Evolutionary conservation across 1,140 invertebrate species (phyloP).

Genomic region (Holotrichia oblita): DNA sequence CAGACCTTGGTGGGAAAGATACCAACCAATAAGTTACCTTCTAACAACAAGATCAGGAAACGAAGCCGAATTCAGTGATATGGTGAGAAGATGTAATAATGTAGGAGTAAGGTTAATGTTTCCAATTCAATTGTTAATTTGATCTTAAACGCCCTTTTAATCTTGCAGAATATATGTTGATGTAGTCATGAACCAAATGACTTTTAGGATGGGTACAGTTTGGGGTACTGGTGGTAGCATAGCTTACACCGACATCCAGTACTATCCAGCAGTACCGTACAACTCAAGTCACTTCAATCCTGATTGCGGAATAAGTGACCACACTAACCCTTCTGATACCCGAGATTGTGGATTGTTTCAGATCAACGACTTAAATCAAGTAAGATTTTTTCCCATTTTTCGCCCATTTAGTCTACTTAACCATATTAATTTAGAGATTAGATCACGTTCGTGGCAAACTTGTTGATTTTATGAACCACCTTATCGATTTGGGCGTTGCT

Average conservation of each 20-base stretch:
- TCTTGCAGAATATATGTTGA: conserved; percentile 83
- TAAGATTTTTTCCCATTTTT: background rate
- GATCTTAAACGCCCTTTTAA: background rate
- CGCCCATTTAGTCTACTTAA: background rate
- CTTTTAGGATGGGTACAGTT: too few species aligned
- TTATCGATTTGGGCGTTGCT: too few species aligned
- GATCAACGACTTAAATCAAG: conserved; percentile 78
- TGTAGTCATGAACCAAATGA: too few species aligned
- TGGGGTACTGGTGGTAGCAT: too few species aligned
- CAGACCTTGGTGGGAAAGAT: conserved; percentile 85
- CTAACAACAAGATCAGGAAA: conserved; percentile 80
- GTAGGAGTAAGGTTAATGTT: conserved; percentile 54
- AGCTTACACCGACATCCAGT: conserved; percentile 62
- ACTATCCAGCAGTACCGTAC: too few species aligned
- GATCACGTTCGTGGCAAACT: conserved; percentile 76
- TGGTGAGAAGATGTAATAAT: conserved; percentile 64
- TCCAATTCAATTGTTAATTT: background rate
- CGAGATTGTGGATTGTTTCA: conserved; percentile 81
- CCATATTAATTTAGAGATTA: background rate
- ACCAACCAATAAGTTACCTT: conserved; percentile 90
- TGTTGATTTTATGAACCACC: conserved; percentile 69
- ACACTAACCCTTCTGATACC: conserved; percentile 63
- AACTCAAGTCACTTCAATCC: too few species aligned
- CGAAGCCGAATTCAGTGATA: conserved; percentile 73
- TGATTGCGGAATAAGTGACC: conserved; percentile 63